A percentile compares a stretch with the other conserved stretches of the same genome.
Conservation (phyloP, 2,797 vertebrate species). For the Neopelma chrysocephalum region DNA sequence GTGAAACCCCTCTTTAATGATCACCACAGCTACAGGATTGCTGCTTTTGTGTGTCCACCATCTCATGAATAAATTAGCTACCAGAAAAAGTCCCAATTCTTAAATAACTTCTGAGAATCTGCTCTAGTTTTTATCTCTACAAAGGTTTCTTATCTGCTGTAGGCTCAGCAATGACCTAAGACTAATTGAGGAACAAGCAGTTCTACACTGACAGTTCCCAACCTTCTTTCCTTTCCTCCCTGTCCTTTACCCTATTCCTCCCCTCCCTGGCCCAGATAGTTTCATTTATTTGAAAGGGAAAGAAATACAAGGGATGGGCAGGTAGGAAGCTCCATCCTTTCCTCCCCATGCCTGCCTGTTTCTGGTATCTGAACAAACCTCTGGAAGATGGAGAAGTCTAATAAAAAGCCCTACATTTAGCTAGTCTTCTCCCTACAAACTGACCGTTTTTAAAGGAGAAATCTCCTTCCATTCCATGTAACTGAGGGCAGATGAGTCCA, state of each 20-base stretch:
- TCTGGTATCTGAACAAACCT: background rate
- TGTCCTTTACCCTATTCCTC: background rate
- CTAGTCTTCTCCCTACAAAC: background rate
- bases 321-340: background rate
- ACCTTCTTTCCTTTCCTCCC: background rate
- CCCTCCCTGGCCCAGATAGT: background rate
- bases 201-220: background rate
- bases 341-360: background rate
- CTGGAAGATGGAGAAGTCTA: background rate
- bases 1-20: background rate
- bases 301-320: background rate
- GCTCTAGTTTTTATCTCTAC: background rate
- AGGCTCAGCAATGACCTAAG: background rate
- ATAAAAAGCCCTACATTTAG: background rate
- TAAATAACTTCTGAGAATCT: background rate
- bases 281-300: background rate
- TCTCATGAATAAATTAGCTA: constrained; percentile 5
- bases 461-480: background rate
- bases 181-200: background rate
- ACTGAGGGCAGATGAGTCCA: background rate
- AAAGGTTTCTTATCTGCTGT: background rate
- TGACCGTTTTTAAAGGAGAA: background rate
- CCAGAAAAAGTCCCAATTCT: background rate
- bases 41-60: constrained; percentile 10
- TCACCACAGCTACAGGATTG: constrained; percentile 20